A percentile compares a stretch with the other conserved stretches of the same genome.
Conservation (phyloP, 2,113 vertebrate species). For the Ophiodon elongatus region DNA sequence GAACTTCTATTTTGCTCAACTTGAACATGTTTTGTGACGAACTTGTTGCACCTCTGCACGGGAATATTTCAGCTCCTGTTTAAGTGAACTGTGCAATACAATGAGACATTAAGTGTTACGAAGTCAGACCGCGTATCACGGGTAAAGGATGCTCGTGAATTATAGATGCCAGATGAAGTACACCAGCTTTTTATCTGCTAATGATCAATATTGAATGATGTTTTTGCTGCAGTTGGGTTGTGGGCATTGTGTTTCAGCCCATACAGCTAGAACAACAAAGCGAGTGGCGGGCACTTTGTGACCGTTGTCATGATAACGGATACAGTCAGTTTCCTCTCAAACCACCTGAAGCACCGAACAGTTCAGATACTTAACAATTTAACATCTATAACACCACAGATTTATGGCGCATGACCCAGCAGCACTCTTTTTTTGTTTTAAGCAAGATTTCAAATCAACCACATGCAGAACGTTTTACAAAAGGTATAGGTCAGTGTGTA, state of each 20-base stretch:
- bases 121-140: slow-evolving; percentile 1
- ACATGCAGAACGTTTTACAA: background rate
- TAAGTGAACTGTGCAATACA: background rate
- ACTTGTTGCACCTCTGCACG: slow-evolving; percentile 2
- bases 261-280: background rate
- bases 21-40: background rate
- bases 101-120: slow-evolving; percentile 6
- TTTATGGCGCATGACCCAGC: background rate
- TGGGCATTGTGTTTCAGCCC: slow-evolving; percentile 12
- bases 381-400: background rate
- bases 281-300: slow-evolving; percentile 1
- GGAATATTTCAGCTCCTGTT: background rate
- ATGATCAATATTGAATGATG: slow-evolving; percentile 65
- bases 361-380: slow-evolving; percentile 1
- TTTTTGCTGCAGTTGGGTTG: slow-evolving; percentile 32
- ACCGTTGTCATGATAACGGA: background rate
- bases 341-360: background rate
- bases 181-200: slow-evolving; percentile 41
- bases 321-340: background rate
- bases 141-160: slow-evolving; percentile 47
- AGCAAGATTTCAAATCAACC: background rate
- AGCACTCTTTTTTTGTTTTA: background rate
- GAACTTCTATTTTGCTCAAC: background rate
- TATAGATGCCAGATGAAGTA: slow-evolving; percentile 21
- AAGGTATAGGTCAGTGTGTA: too few species aligned